Evolutionary conservation across 2,888 invertebrate species (phyloP).

Genomic region (Phalera bucephala): DNA sequence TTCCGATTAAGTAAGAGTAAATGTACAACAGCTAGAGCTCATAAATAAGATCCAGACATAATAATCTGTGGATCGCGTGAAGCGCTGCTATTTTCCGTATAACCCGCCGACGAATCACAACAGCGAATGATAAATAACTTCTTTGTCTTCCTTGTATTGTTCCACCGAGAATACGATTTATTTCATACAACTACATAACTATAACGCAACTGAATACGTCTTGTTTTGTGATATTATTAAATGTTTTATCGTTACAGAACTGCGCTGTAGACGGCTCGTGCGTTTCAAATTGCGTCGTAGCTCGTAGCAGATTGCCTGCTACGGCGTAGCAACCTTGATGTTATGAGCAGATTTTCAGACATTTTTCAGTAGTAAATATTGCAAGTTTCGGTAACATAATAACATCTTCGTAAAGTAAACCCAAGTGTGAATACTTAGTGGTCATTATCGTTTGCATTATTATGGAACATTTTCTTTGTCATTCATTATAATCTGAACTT

Average conservation of each 20-base stretch:
- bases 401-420: no score
- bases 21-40: background rate
- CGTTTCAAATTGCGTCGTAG: background rate
- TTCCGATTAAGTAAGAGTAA: background rate
- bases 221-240: background rate
- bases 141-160: background rate
- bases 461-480: no score
- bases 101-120: background rate
- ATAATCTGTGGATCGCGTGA: background rate
- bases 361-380: no score
- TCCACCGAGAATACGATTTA: background rate
- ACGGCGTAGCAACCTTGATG: background rate
- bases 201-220: background rate
- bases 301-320: background rate
- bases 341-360: no score
- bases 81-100: background rate
- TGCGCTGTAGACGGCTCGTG: background rate
- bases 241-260: background rate
- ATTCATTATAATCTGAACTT: no score
- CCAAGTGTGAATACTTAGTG: no score
- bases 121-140: background rate
- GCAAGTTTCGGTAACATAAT: no score
- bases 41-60: background rate
- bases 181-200: background rate
- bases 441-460: no score